These are phyloP conservation scores for Thamnaconus septentrionalis DNA, from an alignment of 2,113 vertebrate genomes.

Conservation along the genomic window DNA sequence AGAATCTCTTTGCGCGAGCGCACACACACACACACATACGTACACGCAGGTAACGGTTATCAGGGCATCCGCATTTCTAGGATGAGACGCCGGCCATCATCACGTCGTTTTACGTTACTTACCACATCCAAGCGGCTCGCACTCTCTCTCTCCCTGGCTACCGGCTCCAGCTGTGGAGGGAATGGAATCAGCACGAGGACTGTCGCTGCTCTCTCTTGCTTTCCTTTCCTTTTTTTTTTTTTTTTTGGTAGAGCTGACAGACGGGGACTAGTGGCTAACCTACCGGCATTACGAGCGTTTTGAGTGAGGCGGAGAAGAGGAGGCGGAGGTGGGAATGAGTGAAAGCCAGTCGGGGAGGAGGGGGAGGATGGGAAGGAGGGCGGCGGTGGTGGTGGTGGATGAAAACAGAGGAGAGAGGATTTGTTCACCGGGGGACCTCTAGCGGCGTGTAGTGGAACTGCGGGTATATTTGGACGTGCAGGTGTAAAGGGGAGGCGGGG, in stretches of 20 bases:
- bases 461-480: constrained; percentile 2
- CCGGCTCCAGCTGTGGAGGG: neutral
- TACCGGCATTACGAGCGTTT: constrained; percentile 62
- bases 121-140: constrained; percentile 54
- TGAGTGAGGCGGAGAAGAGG: constrained; percentile 49
- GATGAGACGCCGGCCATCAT: constrained; percentile 5
- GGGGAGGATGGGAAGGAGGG: neutral
- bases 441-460: constrained; percentile 59
- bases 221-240: too few relatives aligned
- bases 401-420: constrained; percentile 4
- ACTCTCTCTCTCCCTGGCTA: constrained; percentile 17
- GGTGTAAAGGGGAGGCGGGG: neutral
- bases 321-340: constrained; percentile 49
- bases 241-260: constrained; percentile 17
- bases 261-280: constrained; percentile 32
- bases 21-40: neutral
- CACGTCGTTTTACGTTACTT: constrained; percentile 46
- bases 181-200: too few relatives aligned
- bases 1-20: too few relatives aligned
- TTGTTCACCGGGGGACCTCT: constrained; percentile 49
- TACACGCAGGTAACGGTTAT: constrained; percentile 22
- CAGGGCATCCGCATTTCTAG: constrained; percentile 1
- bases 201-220: too few relatives aligned
- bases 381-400: too few relatives aligned
- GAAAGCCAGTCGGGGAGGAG: constrained; percentile 16